These are phyloP conservation scores for Leguminivora glycinivorella DNA, from an alignment of 1,140 invertebrate genomes.

Conservation along the genomic window DNA sequence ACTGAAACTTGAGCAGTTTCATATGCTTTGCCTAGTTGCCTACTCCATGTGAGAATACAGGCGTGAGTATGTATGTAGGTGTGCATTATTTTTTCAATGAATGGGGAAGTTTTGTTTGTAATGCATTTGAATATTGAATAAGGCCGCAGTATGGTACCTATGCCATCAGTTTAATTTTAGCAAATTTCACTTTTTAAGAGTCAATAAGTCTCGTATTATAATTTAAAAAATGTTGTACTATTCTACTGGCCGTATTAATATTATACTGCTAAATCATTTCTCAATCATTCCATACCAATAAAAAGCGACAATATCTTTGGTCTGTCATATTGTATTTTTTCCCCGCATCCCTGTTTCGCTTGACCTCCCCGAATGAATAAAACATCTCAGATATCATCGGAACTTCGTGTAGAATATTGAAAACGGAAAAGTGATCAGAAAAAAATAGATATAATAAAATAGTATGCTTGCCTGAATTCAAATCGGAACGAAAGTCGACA, in stretches of 20 bases:
- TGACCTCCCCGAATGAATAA: slow-evolving; percentile 13
- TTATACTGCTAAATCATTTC: neutral
- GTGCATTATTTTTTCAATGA: no score
- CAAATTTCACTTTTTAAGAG: no score
- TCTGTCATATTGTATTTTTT: slow-evolving; percentile 11
- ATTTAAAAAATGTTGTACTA: no score
- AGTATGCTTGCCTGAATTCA: neutral
- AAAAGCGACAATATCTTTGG: slow-evolving; percentile 1
- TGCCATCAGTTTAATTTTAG: no score
- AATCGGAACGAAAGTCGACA: neutral
- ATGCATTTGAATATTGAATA: no score
- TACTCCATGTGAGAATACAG: no score
- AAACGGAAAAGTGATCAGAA: slow-evolving; percentile 5
- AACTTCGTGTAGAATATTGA: slow-evolving; percentile 8
- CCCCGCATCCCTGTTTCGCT: neutral
- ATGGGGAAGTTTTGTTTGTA: no score
- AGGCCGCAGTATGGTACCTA: no score
- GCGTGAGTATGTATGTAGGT: no score
- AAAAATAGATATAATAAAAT: slow-evolving; percentile 8
- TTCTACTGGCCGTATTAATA: neutral
- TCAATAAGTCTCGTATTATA: no score
- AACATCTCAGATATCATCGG: slow-evolving; percentile 9
- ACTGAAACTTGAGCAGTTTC: no score
- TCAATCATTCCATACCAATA: neutral
- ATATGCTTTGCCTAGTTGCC: no score